Percentiles rank a stretch among this genome's conserved stretches.
Evolutionary conservation across 2,797 vertebrate genomes (phyloP).

Genomic region (Acrossocheilus wenchowensis): DNA sequence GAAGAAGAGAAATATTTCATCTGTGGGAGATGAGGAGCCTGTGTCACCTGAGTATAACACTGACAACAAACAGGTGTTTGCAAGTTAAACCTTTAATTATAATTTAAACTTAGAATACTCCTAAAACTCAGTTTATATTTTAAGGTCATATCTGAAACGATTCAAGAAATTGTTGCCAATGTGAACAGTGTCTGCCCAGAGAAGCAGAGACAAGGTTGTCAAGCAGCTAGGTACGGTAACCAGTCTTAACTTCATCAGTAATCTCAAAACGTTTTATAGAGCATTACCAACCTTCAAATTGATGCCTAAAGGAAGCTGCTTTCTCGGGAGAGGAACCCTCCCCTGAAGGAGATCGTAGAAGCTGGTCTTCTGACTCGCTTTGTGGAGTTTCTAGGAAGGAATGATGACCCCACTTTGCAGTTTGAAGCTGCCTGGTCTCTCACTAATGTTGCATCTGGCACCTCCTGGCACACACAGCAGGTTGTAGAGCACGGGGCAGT

Average conservation of each 20-base stretch:
- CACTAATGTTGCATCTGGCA: slow-evolving; percentile 91
- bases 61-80: slow-evolving; percentile 57
- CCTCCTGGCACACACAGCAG: slow-evolving; percentile 83
- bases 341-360: slow-evolving; percentile 81
- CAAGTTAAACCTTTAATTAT: neutral
- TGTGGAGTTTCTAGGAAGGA: slow-evolving; percentile 81
- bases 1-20: slow-evolving; percentile 84
- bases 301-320: slow-evolving; percentile 81
- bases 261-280: neutral
- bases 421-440: slow-evolving; percentile 93
- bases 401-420: slow-evolving; percentile 80
- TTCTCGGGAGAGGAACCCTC: slow-evolving; percentile 83
- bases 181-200: slow-evolving; percentile 73
- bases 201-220: slow-evolving; percentile 81
- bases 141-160: slow-evolving; percentile 65
- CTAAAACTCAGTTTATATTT: neutral
- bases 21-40: slow-evolving; percentile 69
- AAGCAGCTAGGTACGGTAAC: slow-evolving; percentile 83
- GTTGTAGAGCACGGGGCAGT: slow-evolving; percentile 89
- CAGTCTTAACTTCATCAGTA: slow-evolving; percentile 46
- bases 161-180: slow-evolving; percentile 80
- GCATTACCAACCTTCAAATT: neutral
- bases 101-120: too few species aligned
- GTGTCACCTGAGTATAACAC: slow-evolving; percentile 65
- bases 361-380: slow-evolving; percentile 84